Evolutionary conservation across 2,888 invertebrate genomes (phyloP).

Genomic region (Cephalotes varians): DNA sequence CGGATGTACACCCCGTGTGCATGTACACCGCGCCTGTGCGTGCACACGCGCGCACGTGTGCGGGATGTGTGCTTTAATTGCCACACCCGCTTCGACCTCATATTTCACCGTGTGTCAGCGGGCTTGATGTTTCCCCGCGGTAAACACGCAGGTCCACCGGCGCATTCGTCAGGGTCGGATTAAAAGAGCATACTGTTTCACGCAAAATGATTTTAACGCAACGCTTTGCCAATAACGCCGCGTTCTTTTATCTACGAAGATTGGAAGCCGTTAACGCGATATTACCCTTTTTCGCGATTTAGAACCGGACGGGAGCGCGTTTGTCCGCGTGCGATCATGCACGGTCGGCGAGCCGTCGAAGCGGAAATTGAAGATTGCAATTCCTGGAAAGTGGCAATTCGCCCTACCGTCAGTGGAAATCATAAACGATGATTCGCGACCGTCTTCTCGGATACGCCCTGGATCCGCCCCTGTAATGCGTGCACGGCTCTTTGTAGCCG

Average conservation of each 20-base stretch:
- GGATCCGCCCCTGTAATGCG: slow-evolving; percentile 51
- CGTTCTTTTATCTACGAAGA: neutral
- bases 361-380: slow-evolving; percentile 21
- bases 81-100: slow-evolving; percentile 75
- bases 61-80: slow-evolving; percentile 71
- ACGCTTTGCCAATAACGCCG: neutral
- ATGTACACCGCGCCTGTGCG: neutral
- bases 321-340: neutral
- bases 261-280: neutral
- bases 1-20: slow-evolving; percentile 11
- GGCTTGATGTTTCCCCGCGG: slow-evolving; percentile 77
- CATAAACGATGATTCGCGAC: slow-evolving; percentile 19
- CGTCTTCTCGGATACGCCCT: slow-evolving; percentile 1
- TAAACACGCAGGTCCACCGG: slow-evolving; percentile 72
- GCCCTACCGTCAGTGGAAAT: slow-evolving; percentile 8
- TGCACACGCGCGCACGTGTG: neutral
- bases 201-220: slow-evolving; percentile 12
- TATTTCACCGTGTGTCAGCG: slow-evolving; percentile 77
- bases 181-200: slow-evolving; percentile 26
- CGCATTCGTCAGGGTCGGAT: slow-evolving; percentile 47
- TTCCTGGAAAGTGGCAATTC: neutral
- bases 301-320: neutral
- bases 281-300: neutral
- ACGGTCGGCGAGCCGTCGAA: neutral
- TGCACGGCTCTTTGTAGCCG: slow-evolving; percentile 57